Conservation (phyloP, 2,797 vertebrate genomes). For the Centropyge bicolor region DNA sequence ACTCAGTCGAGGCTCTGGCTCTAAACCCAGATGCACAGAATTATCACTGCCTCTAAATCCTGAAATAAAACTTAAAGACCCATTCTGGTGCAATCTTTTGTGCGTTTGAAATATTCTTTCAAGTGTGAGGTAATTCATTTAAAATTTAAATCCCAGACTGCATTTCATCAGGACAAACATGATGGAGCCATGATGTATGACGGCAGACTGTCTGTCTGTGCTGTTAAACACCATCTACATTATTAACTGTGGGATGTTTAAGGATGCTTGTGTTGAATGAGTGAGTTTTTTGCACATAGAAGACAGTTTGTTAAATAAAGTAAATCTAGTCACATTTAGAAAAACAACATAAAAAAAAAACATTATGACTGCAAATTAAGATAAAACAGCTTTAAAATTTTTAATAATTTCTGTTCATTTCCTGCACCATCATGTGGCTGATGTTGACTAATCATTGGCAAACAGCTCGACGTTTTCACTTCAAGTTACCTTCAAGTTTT, state of each 20-base stretch:
- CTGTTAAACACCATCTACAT: not conserved
- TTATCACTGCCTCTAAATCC: slow-evolving; percentile 47
- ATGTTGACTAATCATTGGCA: not conserved
- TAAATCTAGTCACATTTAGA: too few relatives aligned
- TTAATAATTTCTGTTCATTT: too few relatives aligned
- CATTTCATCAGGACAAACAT: not conserved
- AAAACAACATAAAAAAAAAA: too few relatives aligned
- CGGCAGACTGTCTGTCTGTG: not conserved
- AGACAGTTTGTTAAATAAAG: not conserved
- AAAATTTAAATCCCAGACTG: not conserved
- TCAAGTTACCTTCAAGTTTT: not conserved
- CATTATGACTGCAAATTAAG: not conserved
- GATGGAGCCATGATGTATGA: not conserved
- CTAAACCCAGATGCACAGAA: slow-evolving; percentile 47
- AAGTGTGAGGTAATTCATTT: not conserved
- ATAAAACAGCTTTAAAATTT: not conserved
- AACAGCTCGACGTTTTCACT: not conserved
- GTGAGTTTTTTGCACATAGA: not conserved
- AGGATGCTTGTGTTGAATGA: not conserved
- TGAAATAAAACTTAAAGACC: slow-evolving; percentile 31
- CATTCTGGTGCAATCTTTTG: slow-evolving; percentile 20
- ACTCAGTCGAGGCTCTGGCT: slow-evolving; percentile 59
- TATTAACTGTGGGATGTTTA: not conserved
- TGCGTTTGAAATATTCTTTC: slow-evolving; percentile 21
- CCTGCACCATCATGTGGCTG: not conserved